A percentile compares a stretch with the other conserved stretches of the same genome.
phyloP scores from a whole-genome alignment of 2,113 vertebrate species.

The Capreolus pygargus region DNA sequence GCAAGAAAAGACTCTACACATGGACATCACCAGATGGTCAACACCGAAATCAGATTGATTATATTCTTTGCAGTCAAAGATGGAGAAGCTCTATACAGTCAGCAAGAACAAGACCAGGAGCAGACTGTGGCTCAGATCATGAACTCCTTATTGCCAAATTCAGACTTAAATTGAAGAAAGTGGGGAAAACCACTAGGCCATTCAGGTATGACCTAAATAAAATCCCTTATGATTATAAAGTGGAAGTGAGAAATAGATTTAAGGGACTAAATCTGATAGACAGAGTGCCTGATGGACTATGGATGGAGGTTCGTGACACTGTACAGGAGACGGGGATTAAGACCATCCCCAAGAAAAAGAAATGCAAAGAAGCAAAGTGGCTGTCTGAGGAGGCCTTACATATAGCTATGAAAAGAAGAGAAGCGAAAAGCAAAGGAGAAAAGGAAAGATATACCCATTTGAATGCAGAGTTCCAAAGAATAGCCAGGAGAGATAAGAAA shows the following conservation, averaged over 20 bases:
- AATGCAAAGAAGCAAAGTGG: not conserved
- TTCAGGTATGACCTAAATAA: not conserved
- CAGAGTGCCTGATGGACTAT: not conserved
- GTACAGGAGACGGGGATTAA: not conserved
- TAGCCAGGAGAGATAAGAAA: too few species aligned
- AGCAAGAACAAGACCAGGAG: not conserved
- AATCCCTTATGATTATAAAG: not conserved
- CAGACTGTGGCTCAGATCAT: not conserved
- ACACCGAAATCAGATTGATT: not conserved
- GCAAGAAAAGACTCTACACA: not conserved
- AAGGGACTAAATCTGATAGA: not conserved
- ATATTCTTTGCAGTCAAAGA: not conserved
- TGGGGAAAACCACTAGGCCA: not conserved
- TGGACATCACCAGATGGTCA: not conserved
- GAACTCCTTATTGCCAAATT: not conserved
- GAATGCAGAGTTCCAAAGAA: not conserved
- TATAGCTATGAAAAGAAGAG: not conserved
- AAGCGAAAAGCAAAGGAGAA: not conserved
- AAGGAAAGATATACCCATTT: not conserved
- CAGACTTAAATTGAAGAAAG: not conserved
- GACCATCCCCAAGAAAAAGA: not conserved
- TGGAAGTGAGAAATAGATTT: not conserved
- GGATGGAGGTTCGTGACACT: rapidly evolving
- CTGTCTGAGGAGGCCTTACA: not conserved
- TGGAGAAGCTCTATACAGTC: not conserved